Percentiles rank a stretch among this genome's conserved stretches.
Conservation (phyloP, 2,797 vertebrate genomes). For the Hybognathus amarus region DNA sequence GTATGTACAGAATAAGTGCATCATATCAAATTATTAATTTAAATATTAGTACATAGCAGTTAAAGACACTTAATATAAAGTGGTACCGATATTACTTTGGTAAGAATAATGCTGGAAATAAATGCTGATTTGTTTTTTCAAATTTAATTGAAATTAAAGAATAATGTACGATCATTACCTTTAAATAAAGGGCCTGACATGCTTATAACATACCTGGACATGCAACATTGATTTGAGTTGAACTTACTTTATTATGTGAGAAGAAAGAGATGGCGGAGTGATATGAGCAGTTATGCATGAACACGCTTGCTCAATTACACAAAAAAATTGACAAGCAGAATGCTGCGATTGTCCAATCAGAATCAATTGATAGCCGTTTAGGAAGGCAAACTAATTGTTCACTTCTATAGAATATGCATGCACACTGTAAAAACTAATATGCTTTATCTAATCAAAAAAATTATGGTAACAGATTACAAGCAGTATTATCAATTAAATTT, state of each 20-base stretch:
- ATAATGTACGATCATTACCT: not conserved
- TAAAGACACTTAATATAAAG: not conserved
- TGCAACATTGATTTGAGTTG: constrained; percentile 28
- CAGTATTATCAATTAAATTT: too few species aligned
- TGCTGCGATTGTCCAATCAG: not conserved
- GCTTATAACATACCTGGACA: not conserved
- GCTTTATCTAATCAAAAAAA: too few species aligned
- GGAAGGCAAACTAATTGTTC: not conserved
- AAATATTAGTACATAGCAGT: not conserved
- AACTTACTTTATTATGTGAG: constrained; percentile 36
- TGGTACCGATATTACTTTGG: not conserved
- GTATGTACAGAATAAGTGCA: not conserved
- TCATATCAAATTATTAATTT: not conserved
- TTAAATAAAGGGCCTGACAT: not conserved
- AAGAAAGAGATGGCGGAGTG: constrained; percentile 12
- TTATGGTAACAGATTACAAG: too few species aligned
- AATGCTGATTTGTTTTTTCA: not conserved
- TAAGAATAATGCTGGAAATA: not conserved
- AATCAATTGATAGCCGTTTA: not conserved
- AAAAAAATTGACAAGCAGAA: not conserved
- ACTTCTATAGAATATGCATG: not conserved
- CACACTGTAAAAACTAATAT: too few species aligned
- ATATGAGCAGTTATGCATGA: constrained; percentile 6
- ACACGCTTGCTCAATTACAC: not conserved
- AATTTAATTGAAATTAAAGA: not conserved